Evolutionary conservation across 2,888 invertebrate species (phyloP), one percentile per base, ranked within the genome.

Genomic region (Malacosoma neustria): DNA sequence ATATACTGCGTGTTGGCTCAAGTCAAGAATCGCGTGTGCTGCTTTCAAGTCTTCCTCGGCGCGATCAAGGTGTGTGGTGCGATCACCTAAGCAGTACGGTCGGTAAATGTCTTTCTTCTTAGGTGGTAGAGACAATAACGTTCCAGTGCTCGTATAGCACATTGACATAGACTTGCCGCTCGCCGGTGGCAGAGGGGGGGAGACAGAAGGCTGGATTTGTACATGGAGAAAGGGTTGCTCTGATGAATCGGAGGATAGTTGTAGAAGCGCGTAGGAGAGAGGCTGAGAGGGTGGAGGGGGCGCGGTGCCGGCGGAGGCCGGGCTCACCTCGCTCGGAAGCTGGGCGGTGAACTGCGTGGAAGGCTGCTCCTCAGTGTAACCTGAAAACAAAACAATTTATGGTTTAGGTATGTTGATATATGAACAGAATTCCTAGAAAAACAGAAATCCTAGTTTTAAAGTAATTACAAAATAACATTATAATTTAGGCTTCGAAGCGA

Each of bases 41-140:
- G 95, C 95, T 54, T 93, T 93, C 35, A 95, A 86, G 59, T 95
- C 95, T 68, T 95, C 95, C 63, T 93, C 93, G 15, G 93, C 91
- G 29, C 88, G 82, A 38, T 88, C 81, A 15, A 87, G 77, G 39
- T 88, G 87, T 35, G 67, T 72, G 11, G 89, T 88, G 59, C 90
- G 90, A 56, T 92, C 91, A 44, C 91, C 93, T 48, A 93, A 80
- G 46, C 94, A 95, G 77, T 96, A 96, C 1, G 96, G 96, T 45
- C 95, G 88, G 73, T 95, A 96, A 57, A 96, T 94, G 73, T 96
- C 95, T 73, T 95, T 95, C 75, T 95, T 95, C 75, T 95, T 95
- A 2, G 95, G 95, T 46, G 96, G 95, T 60, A 95, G 77, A 40
- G 94, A 93, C 14, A 94, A 82, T 30, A 93, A 89, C n/a, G 93